Percentiles rank a stretch among this genome's conserved stretches.
These are phyloP conservation scores for Eupsilia transversa DNA, from an alignment of 2,888 invertebrate genomes.

Conservation along the genomic window DNA sequence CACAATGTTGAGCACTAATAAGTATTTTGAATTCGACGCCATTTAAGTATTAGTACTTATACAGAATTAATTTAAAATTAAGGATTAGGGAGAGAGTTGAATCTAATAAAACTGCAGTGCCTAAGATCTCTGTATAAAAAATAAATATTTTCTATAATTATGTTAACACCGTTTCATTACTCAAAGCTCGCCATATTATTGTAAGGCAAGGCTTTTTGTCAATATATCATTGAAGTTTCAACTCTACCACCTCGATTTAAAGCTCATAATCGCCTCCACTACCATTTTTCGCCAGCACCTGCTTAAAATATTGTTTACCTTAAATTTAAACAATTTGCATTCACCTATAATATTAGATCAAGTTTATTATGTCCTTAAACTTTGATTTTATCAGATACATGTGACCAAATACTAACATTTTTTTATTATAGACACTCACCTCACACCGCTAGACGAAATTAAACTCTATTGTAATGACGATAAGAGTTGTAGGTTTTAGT, in stretches of 20 bases:
- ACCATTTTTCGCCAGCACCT: background rate
- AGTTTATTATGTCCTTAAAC: conserved; percentile 79
- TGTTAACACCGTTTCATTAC: background rate
- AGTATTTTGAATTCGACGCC: background rate
- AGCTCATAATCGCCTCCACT: background rate
- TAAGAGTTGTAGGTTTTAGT: conserved; percentile 62
- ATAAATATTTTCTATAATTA: background rate
- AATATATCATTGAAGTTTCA: background rate
- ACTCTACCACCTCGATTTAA: background rate
- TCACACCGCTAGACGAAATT: conserved; percentile 50
- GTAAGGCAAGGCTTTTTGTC: background rate
- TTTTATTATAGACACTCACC: conserved; percentile 47
- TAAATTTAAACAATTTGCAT: conserved; percentile 54
- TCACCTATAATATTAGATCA: conserved; percentile 55
- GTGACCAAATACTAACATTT: conserved; percentile 77
- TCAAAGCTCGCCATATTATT: background rate
- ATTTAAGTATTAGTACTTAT: background rate
- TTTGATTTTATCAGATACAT: conserved; percentile 79
- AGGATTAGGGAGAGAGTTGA: background rate
- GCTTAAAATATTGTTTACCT: conserved; percentile 9
- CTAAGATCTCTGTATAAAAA: background rate
- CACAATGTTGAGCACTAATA: background rate
- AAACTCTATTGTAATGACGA: conserved; percentile 62
- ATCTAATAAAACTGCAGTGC: background rate
- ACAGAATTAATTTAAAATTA: background rate